Conservation (phyloP, 2,888 invertebrate genomes). For the Brenthis daphne region DNA sequence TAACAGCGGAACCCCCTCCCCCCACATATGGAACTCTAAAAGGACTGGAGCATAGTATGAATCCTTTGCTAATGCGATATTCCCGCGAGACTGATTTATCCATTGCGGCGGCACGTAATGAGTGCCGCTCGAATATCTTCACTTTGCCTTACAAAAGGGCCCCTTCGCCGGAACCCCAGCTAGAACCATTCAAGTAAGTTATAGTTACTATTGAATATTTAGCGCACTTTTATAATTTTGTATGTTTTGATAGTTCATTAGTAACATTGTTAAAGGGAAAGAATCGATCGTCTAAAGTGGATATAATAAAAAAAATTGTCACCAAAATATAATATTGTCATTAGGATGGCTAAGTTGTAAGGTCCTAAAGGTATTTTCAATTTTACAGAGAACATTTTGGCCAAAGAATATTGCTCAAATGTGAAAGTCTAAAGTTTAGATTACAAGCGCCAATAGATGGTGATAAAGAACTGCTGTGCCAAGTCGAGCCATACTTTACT, state of each 20-base stretch:
- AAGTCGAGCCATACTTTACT: constrained; percentile 97
- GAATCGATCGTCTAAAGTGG: no score
- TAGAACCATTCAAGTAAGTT: constrained; percentile 87
- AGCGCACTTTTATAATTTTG: neutral
- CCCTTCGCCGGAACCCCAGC: constrained; percentile 74
- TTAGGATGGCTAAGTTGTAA: no score
- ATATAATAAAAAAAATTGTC: no score
- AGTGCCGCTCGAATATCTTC: constrained; percentile 90
- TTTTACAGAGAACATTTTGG: constrained; percentile 90
- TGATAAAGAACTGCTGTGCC: constrained; percentile 88
- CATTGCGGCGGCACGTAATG: constrained; percentile 90
- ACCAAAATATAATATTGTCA: no score
- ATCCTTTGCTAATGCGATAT: constrained; percentile 94
- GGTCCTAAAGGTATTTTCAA: no score
- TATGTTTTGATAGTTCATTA: no score
- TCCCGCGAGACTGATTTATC: constrained; percentile 95
- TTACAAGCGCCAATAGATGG: constrained; percentile 90
- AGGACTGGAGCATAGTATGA: constrained; percentile 95
- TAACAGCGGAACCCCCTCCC: constrained; percentile 84
- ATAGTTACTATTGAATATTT: constrained; percentile 1
- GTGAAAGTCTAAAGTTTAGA: constrained; percentile 91
- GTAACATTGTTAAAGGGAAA: no score
- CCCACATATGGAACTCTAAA: constrained; percentile 91
- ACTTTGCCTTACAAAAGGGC: constrained; percentile 75
- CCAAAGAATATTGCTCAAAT: constrained; percentile 90